Evolutionary conservation across 2,113 vertebrate genomes (phyloP), one percentile per base, ranked within the genome.

Genomic region (Apus apus): DNA sequence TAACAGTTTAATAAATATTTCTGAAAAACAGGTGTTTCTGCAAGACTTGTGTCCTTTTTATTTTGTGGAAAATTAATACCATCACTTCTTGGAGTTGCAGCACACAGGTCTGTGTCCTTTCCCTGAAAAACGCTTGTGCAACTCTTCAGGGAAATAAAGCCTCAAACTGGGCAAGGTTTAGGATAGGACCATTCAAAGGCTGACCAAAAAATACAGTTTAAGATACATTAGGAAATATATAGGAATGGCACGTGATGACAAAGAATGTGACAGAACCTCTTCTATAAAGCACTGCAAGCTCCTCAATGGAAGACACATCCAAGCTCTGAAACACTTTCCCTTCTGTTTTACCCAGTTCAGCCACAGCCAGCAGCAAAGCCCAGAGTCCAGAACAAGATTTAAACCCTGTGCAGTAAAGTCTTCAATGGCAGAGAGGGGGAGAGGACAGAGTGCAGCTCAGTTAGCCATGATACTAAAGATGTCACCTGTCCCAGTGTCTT

Each of bases 1-100:
- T 95, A 97, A 97, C 82, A 87, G 68, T 95, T 96, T 94, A 97
- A 97, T 97, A 97, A 97, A 95, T 93, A 96, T 89, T 97, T 97
- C 93, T 94, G 95, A 88, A 89, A 75, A 97, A 88, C 40, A 53
- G 3, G 0, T 57, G 73, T 71, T 91, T 96, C 77, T 92, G 58
- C 61, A 70, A 64, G 43, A 84, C 10, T 68, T 26, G 36, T 29
- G 60, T 87, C n/a, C 6, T 54, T 36, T 71, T 70, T 65, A 22
- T 68, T 38, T 66, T 25, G 46, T 51, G 54, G 53, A 27, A 87
- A 43, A 25, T 48, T 57, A 62, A 15, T 45, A n/a, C 8, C 25
- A 9, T n/a, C 53, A 53, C 34, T 58, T 68, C 22, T 27, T 48
- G 57, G 36, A 27, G 22, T 66, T 70, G 65, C 34, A 71, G 26